Base-by-base conservation (phyloP, 1,140 invertebrate genomes). In the Teleopsis dalmanni region DNA sequence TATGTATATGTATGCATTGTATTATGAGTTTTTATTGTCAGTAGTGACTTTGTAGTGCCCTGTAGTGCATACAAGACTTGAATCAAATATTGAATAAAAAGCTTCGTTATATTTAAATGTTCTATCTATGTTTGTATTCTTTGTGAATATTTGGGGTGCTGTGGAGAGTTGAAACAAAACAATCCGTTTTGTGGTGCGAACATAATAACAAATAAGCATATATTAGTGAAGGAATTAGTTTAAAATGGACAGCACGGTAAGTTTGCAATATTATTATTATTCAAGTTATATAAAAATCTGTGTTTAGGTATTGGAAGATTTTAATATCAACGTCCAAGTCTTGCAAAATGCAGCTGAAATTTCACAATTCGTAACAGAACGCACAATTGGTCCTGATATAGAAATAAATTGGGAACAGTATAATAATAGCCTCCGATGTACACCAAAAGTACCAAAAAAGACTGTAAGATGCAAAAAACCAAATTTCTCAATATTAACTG, bases 291-390 rank as follows among this genome's bases (percentile, higher is more conserved):
- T 13, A 43, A 10, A 3, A 2, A 11, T 29, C 26, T 10, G 41
- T 2, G 25, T 38, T n/a, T 40, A 50, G 14, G 31, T 35, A 7
- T 31, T 36, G 13, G 23, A 27, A 27, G 34, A 19, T 16, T 40
- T 44, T 2, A 22, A 31, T 16, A 45, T 18, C 16, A 50, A 50
- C 19, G 8, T 36, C 13, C 48, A 73, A 26, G 64, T 72, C 3
- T 43, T 75, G 25, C 71, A 65, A 41, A 73, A 74, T 53, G 75
- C 74, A 21, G 71, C 72, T 13, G 65, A 73, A 68, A 72, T 76
- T 23, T 73, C 72, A 53, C 73, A 67, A 3, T 51, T 57, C 13
- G 61, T 75, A 3, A 70, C 65, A 47, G 71, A 74, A 62, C 65
- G 70, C 5, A 74, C 75, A 8, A 75, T 75, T 37, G 74, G 73